Evolutionary conservation across 2,888 invertebrate genomes (phyloP), one percentile per base, ranked within the genome.

Genomic region (Latrodectus hesperus): DNA sequence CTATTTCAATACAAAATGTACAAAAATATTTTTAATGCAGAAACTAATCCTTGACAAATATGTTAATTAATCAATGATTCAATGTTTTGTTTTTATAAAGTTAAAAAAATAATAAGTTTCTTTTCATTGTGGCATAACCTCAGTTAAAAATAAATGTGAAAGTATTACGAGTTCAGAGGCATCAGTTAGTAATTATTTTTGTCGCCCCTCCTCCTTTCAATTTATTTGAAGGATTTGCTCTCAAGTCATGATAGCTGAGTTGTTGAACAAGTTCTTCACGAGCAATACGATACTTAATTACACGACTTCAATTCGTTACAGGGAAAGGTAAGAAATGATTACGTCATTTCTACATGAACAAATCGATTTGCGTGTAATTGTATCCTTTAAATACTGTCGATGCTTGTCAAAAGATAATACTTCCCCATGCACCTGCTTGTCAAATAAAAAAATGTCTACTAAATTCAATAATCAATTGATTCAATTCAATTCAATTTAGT

Each of bases 291-390:
- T 55, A 55, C 55, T 55, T 55, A 55, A 55, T 55, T 55, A 16
- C 55, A 16, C 16, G 55, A 55, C 16, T 55, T 14, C 55, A 16
- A 55, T 55, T 55, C 55, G 55, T 55, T 55, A 55, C 55, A 55
- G 55, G 14, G 16, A 55, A 55, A 14, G 55, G 55, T 14, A 55
- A 55, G 16, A 55, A 55, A 55, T 55, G 16, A 72, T 49, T 81
- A 82, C 75, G 82, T 75, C 68, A 55, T n/a, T 73, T 72, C 52
- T 65, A 26, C 72, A 73, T 65, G 81, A 81, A 67, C 14, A 67
- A 75, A 82, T 82, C 38, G 82, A 82, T 38, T 52, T 17, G 82
- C 82, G 75, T 82, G 75, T 75, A 82, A 82, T 82, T 67, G 74
- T 55, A 17, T 71, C 55, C 26, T 9, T 75, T 70, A 80, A 51